Evolutionary conservation across 2,888 invertebrate species (phyloP).

Genomic region (Cryptosula pallasiana): DNA sequence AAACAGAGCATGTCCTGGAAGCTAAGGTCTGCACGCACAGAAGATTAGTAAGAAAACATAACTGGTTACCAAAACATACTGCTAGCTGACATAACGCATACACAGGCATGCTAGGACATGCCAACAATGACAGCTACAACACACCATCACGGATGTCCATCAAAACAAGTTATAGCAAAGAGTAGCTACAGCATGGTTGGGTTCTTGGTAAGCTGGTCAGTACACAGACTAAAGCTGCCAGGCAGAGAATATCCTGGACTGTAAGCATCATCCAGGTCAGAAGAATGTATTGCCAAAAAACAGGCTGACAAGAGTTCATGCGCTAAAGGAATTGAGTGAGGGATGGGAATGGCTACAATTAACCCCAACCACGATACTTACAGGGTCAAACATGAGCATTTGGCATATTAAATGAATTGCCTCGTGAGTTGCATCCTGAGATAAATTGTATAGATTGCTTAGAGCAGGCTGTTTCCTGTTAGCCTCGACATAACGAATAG

Average conservation of each 20-base stretch:
- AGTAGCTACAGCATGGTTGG: no score
- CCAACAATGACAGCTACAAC: neutral
- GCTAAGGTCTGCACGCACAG: neutral
- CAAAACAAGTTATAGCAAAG: neutral
- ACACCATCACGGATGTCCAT: neutral
- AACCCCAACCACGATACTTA: no score
- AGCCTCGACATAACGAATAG: constrained; percentile 79
- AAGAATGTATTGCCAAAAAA: neutral
- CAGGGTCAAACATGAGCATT: constrained; percentile 97
- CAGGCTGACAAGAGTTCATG: no score
- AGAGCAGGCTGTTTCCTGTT: constrained; percentile 54
- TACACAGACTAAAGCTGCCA: no score
- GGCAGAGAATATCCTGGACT: neutral
- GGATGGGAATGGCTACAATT: no score
- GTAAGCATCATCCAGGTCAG: neutral
- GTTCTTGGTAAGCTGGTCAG: no score
- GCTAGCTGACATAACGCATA: neutral
- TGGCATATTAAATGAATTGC: constrained; percentile 93
- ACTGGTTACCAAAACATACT: neutral
- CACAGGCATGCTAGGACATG: neutral
- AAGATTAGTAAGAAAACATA: neutral
- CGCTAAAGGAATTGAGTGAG: no score
- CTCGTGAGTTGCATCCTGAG: constrained; percentile 90
- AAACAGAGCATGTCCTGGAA: neutral
- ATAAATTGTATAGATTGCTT: constrained; percentile 73